Evolutionary conservation across 2,797 vertebrate genomes (phyloP), one percentile per base, ranked within the genome.

Genomic region (Myripristis murdjan): DNA sequence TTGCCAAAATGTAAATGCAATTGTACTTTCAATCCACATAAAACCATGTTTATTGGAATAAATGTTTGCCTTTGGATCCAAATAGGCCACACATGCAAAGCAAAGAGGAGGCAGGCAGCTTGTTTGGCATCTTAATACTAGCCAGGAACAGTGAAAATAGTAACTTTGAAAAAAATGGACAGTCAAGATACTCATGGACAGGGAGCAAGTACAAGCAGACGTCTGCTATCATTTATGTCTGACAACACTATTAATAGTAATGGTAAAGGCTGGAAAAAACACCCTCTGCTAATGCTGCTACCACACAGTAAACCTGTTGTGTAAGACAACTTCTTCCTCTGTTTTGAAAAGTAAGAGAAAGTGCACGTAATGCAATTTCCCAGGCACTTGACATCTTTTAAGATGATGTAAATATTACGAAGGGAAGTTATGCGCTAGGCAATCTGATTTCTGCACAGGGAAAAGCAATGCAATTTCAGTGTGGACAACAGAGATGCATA

Each of bases 391-490:
- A 48, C 26, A 48, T 57, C 10, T 61, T 64, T 10, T 61, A 43
- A 55, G 51, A 72, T 69, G 23, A 59, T 79, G 59, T 71, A 71
- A 74, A 75, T 67, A 71, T 68, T 77, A 41, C 23, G 1, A 67
- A 54, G 68, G 31, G 20, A 55, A 64, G 53, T 59, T 60, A 44
- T 70, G 52, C 33, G 57, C 11, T 15, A 10, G 0, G 26, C 16
- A 70, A 64, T 82, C 31, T 78, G 9, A 70, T 75, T 80, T 71
- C 58, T 37, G 41, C 62, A n/a, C 46, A 10, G 71, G 47, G 39
- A 56, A 77, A 73, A 74, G 77, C 52, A 52, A 49, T 70, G 46
- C 14, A 41, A 26, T 71, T 58, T 66, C 26, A 51, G 26, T 23
- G 2, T 8, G 20, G 59, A 70, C 43, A 49, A 62, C 46, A 22